phyloP scores from a whole-genome alignment of 2,797 vertebrate species.

The Eleutherodactylus coqui region DNA sequence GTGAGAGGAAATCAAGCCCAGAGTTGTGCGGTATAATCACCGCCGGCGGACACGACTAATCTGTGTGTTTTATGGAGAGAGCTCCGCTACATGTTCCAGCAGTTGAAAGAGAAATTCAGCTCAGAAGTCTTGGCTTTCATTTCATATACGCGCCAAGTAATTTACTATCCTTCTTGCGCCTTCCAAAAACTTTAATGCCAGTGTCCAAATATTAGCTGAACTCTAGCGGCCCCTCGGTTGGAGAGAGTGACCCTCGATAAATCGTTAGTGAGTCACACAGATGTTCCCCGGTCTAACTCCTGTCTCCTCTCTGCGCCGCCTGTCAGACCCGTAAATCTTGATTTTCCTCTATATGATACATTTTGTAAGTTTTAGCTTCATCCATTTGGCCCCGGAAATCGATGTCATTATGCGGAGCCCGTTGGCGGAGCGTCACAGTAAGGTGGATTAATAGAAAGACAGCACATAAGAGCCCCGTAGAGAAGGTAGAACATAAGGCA shows the following conservation, averaged over 20 bases:
- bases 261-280: slow-evolving; percentile 10
- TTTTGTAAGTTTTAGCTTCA: slow-evolving; percentile 48
- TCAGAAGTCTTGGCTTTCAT: neutral
- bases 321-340: slow-evolving; percentile 49
- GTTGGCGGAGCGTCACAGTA: slow-evolving; percentile 35
- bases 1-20: neutral
- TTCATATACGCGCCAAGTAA: neutral
- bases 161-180: slow-evolving; percentile 31
- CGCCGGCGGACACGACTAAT: neutral
- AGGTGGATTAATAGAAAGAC: slow-evolving; percentile 50
- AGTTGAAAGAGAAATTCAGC: neutral
- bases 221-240: neutral
- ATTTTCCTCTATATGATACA: slow-evolving; percentile 51
- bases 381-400: slow-evolving; percentile 44
- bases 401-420: slow-evolving; percentile 49
- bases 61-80: slow-evolving; percentile 15
- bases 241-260: slow-evolving; percentile 28
- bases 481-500: slow-evolving; percentile 11
- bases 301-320: neutral
- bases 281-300: slow-evolving; percentile 26
- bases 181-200: slow-evolving; percentile 19
- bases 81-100: neutral
- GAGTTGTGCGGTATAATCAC: neutral
- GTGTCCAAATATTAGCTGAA: slow-evolving; percentile 45
- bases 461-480: slow-evolving; percentile 13